Base-by-base conservation (phyloP, 2,888 invertebrate genomes). In the Cerastis leucographa region DNA sequence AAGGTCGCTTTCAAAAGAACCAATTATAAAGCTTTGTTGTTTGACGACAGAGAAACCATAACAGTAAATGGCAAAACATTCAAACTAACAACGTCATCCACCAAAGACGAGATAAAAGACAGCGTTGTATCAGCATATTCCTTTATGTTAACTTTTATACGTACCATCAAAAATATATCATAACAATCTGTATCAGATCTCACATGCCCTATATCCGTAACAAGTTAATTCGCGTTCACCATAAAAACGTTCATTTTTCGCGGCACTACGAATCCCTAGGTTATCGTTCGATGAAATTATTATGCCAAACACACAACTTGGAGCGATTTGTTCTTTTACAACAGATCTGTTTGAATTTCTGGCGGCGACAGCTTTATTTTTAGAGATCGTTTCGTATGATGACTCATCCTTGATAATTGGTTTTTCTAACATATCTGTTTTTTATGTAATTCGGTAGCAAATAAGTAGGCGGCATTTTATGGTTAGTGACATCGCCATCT, bases 221-320 rank as follows among this genome's bases (percentile, higher is more conserved):
- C 90, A 86, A 90, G 90, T 84, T 90, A 90, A 89, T 89, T 87
- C 85, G 66, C 78, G 72, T 79, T 71, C 83, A 85, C 84, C 85
- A 90, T 90, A 90, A 89, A 88, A 89, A 89, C 80, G 83, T 89
- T 89, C 88, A 90, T 90, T 85, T 84, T 87, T 84, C 82, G 72
- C 80, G 78, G 73, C 85, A 79, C 80, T 71, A 81, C 80, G 78
- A 78, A 84, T 89, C 88, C 90, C 90, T 82, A 77, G 87, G 86
- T 87, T 86, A 87, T 87, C 90, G 86, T 88, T 87, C 87, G 71
- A 81, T 77, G 79, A 76, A 88, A 91, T 91, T 90, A 89, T 90
- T 89, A 91, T 91, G 90, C 90, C 89, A 90, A 89, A 89, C 87
- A 87, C 90, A 89, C 85, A 88, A 87, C 80, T 86, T 87, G 85